A percentile compares a stretch with the other conserved stretches of the same genome.
phyloP scores from a whole-genome alignment of 2,888 invertebrate species.

The Dryobotodes eremita region DNA sequence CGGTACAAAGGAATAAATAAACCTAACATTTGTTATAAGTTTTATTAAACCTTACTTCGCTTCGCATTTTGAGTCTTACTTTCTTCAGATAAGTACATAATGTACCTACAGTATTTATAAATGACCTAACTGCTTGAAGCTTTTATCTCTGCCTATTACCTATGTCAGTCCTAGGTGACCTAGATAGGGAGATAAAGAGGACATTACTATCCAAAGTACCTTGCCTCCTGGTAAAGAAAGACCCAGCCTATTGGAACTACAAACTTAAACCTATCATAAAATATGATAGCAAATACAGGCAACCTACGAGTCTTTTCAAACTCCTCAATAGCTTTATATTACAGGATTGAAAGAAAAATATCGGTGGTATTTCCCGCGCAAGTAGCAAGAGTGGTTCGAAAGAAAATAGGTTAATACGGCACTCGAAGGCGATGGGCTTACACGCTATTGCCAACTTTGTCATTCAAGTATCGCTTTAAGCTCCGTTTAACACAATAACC shows the following conservation, averaged over 20 bases:
- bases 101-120: neutral
- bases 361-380: constrained; percentile 32
- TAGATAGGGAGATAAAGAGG: no score
- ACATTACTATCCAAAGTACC: neutral
- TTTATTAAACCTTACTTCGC: neutral
- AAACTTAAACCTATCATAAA: neutral
- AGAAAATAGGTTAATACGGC: constrained; percentile 64
- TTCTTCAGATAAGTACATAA: neutral
- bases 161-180: neutral
- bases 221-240: neutral
- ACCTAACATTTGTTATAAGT: neutral
- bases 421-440: constrained; percentile 59
- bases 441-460: constrained; percentile 64
- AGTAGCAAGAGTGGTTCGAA: constrained; percentile 22
- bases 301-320: constrained; percentile 25
- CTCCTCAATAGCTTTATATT: constrained; percentile 22
- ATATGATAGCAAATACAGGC: constrained; percentile 8
- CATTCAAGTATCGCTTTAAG: constrained; percentile 55
- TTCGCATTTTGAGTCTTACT: neutral
- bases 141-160: no score
- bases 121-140: neutral
- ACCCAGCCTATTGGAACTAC: neutral
- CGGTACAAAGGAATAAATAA: neutral
- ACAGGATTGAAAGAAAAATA: constrained; percentile 49
- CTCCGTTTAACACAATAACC: constrained; percentile 54